These are phyloP conservation scores for Tortrix viridana DNA, from an alignment of 2,888 invertebrate genomes.

Conservation along the genomic window DNA sequence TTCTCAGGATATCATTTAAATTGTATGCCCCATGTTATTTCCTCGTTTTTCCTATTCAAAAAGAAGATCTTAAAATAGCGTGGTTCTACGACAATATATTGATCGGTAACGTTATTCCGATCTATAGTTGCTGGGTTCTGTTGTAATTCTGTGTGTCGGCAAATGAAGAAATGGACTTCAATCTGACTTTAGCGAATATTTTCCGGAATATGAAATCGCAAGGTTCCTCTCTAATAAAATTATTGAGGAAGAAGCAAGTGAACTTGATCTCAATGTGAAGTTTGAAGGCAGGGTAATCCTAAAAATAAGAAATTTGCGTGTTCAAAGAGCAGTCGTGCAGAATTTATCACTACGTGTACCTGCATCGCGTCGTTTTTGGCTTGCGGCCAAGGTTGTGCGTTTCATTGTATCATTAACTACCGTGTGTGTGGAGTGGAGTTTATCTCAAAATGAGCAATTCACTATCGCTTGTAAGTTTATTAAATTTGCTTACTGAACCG, in stretches of 20 bases:
- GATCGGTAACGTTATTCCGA: not conserved
- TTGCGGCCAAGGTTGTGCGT: conserved; percentile 64
- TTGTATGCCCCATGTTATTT: not conserved
- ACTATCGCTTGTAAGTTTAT: conserved; percentile 20
- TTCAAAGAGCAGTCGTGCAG: conserved; percentile 40
- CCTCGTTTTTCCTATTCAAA: too few relatives aligned
- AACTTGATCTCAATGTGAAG: conserved; percentile 36
- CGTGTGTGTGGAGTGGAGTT: conserved; percentile 28
- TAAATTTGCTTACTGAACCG: conserved; percentile 25
- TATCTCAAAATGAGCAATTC: conserved; percentile 27
- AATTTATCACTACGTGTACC: conserved; percentile 45
- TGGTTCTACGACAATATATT: not conserved
- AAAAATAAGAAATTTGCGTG: conserved; percentile 43
- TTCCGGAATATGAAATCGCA: too few relatives aligned
- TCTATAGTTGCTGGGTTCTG: not conserved
- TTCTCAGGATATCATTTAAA: not conserved
- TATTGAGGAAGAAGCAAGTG: conserved; percentile 23
- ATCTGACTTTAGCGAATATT: too few relatives aligned
- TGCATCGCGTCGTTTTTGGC: conserved; percentile 60
- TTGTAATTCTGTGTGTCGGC: too few relatives aligned
- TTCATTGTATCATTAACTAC: conserved; percentile 64
- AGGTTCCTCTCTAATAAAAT: conserved; percentile 10
- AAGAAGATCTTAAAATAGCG: too few relatives aligned
- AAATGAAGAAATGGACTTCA: too few relatives aligned
- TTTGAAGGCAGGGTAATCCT: conserved; percentile 32